phyloP scores from a whole-genome alignment of 2,797 vertebrate species.

The Poeciliopsis turneri region DNA sequence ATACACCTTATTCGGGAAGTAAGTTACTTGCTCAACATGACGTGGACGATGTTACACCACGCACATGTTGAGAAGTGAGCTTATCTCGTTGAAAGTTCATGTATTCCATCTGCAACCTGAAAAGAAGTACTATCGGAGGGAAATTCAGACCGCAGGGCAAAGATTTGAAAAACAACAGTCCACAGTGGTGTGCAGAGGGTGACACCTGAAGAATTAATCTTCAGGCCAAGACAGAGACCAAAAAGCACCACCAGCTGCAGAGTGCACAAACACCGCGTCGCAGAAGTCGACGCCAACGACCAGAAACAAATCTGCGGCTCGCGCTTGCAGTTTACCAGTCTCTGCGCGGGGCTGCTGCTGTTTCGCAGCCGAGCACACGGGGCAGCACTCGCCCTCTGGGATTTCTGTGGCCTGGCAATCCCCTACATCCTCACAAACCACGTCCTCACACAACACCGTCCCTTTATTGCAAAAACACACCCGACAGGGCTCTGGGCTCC shows the following conservation, averaged over 20 bases:
- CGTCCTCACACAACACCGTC: conserved; percentile 58
- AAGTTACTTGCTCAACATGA: conserved; percentile 37
- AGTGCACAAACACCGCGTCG: neutral
- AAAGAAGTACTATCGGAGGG: conserved; percentile 15
- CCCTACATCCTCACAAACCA: conserved; percentile 59
- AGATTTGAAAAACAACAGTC: conserved; percentile 2
- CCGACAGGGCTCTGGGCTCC: conserved; percentile 52
- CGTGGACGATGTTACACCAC: conserved; percentile 20
- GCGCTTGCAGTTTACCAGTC: conserved; percentile 51
- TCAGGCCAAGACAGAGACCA: conserved; percentile 20
- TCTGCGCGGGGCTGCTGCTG: conserved; percentile 1
- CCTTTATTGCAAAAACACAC: conserved; percentile 58
- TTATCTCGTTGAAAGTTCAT: conserved; percentile 37
- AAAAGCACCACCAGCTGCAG: conserved; percentile 16
- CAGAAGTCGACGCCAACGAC: neutral
- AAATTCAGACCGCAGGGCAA: conserved; percentile 9
- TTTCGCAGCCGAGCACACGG: conserved; percentile 37
- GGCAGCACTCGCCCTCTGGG: conserved; percentile 64
- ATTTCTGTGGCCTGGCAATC: conserved; percentile 39
- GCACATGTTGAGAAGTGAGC: conserved; percentile 38
- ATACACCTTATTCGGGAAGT: conserved; percentile 47
- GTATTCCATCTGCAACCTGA: conserved; percentile 43
- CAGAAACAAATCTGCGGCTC: conserved; percentile 7
- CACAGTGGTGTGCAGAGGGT: conserved; percentile 9
- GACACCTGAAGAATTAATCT: conserved; percentile 29